Conservation (phyloP, 2,888 invertebrate species). For the Drosophila imparisetae region DNA sequence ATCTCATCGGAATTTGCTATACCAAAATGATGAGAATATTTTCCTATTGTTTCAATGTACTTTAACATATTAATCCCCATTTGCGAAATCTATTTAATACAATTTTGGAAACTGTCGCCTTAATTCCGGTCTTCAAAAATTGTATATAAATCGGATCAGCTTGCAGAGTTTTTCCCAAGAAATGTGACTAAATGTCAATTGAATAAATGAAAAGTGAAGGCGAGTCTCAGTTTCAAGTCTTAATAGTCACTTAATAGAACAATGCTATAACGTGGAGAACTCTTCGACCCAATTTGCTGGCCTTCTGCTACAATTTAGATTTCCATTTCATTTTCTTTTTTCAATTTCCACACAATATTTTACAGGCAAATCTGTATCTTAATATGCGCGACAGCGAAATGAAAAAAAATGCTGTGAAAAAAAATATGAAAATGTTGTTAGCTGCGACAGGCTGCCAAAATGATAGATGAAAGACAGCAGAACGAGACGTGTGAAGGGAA, state of each 20-base stretch:
- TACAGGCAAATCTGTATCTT: constrained; percentile 55
- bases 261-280: constrained; percentile 36
- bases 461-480: constrained; percentile 59
- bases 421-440: constrained; percentile 67
- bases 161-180: constrained; percentile 39
- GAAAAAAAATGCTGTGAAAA: constrained; percentile 38
- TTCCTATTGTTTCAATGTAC: background rate
- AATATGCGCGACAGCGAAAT: constrained; percentile 44
- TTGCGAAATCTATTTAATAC: background rate
- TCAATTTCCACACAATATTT: constrained; percentile 53
- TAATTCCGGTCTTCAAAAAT: background rate
- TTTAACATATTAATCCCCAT: background rate
- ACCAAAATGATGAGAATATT: background rate
- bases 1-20: background rate
- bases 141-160: constrained; percentile 4
- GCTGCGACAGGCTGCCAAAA: constrained; percentile 61
- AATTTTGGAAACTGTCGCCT: background rate
- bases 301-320: constrained; percentile 27
- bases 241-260: constrained; percentile 76
- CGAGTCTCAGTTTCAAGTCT: constrained; percentile 29
- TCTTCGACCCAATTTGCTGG: constrained; percentile 32
- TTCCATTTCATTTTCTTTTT: constrained; percentile 41
- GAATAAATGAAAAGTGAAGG: constrained; percentile 55
- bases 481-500: background rate
- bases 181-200: constrained; percentile 46